phyloP scores from a whole-genome alignment of 2,797 vertebrate species.

The Hozukius guyotensis region DNA sequence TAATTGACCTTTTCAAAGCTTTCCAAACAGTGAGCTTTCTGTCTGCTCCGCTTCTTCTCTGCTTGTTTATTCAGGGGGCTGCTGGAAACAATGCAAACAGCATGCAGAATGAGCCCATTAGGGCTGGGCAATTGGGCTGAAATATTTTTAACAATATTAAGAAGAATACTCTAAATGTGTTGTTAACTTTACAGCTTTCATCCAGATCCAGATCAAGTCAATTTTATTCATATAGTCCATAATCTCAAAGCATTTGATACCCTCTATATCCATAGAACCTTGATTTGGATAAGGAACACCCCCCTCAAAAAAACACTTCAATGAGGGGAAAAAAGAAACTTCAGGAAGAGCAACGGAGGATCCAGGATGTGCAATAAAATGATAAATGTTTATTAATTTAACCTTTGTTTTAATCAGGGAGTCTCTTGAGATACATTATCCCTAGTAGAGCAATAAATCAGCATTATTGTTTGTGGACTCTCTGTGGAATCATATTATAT shows the following conservation, averaged over 20 bases:
- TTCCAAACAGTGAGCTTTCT: conserved; percentile 46
- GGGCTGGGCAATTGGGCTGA: neutral
- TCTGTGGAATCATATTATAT: neutral
- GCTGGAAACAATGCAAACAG: conserved; percentile 35
- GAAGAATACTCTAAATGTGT: neutral
- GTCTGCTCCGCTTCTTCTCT: conserved; percentile 41
- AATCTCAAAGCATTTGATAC: neutral
- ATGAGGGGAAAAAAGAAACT: neutral
- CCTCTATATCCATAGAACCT: neutral
- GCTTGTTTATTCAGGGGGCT: conserved; percentile 51
- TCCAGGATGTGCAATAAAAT: neutral
- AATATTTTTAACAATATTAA: neutral
- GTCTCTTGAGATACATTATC: neutral
- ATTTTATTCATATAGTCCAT: neutral
- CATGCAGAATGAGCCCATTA: conserved; percentile 50
- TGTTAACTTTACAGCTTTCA: neutral
- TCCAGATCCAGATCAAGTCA: neutral
- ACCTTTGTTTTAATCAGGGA: neutral
- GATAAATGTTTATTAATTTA: neutral
- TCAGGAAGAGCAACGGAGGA: neutral
- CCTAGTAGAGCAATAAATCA: conserved; percentile 1
- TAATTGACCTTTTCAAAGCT: conserved; percentile 76
- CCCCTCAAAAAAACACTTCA: neutral
- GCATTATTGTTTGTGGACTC: neutral
- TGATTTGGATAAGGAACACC: neutral